phyloP scores from a whole-genome alignment of 1,140 invertebrate species.

The Pentalonia nigronervosa region DNA sequence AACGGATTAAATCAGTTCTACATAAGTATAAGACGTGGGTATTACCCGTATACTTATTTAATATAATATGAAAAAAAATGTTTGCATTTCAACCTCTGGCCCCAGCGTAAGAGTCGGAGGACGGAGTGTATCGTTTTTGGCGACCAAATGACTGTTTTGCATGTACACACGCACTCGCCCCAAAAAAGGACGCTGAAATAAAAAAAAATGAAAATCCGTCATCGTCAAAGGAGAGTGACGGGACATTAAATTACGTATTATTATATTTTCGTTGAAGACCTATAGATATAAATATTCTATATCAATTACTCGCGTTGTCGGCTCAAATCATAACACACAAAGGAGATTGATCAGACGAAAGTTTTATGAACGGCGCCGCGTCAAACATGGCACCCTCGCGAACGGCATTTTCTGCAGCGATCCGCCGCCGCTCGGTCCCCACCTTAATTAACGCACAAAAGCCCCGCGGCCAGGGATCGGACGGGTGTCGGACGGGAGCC shows the following conservation, averaged over 20 bases:
- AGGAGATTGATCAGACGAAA: slow-evolving; percentile 55
- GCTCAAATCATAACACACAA: slow-evolving; percentile 54
- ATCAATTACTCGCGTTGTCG: slow-evolving; percentile 49
- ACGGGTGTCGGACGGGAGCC: neutral
- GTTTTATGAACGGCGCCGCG: slow-evolving; percentile 8
- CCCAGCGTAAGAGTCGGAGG: neutral
- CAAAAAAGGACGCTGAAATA: neutral
- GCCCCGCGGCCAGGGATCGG: slow-evolving; percentile 6
- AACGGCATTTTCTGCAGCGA: neutral
- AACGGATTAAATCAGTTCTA: neutral
- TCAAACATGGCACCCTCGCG: neutral
- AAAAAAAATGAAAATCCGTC: neutral
- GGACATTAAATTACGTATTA: neutral
- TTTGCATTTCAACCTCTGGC: neutral
- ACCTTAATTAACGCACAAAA: slow-evolving; percentile 53
- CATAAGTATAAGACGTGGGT: neutral
- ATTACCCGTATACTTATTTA: neutral
- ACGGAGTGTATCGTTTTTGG: neutral
- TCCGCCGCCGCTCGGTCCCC: neutral
- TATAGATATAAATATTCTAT: neutral
- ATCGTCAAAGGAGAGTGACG: neutral
- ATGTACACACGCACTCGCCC: neutral
- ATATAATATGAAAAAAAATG: neutral
- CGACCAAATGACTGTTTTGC: neutral
- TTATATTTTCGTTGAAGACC: neutral